Percentiles rank a stretch among this genome's conserved stretches.
Conservation (phyloP, 2,888 invertebrate genomes). For the Drosophila ezoana region DNA sequence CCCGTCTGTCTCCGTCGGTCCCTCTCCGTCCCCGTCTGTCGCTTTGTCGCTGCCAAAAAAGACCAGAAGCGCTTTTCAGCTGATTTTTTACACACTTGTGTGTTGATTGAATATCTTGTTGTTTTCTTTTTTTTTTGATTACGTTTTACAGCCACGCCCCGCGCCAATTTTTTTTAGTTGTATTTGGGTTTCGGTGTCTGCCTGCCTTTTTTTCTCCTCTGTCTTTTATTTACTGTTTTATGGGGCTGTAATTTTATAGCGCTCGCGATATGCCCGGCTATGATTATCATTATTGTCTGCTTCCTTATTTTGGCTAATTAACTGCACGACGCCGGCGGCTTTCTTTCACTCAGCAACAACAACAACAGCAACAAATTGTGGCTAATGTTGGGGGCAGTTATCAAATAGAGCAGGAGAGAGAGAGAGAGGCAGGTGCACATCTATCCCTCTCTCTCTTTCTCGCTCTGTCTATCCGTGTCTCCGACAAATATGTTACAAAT, state of each 20-base stretch:
- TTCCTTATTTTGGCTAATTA: slow-evolving; percentile 76
- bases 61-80: slow-evolving; percentile 64
- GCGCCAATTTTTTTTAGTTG: slow-evolving; percentile 26
- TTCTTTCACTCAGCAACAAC: slow-evolving; percentile 48
- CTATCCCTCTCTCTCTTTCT: not conserved
- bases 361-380: slow-evolving; percentile 55
- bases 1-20: not conserved
- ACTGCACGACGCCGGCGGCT: slow-evolving; percentile 53
- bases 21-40: not conserved
- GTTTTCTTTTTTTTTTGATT: slow-evolving; percentile 52
- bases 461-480: slow-evolving; percentile 5
- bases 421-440: not conserved
- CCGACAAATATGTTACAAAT: slow-evolving; percentile 44
- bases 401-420: slow-evolving; percentile 9
- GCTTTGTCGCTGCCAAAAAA: slow-evolving; percentile 43
- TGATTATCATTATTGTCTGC: slow-evolving; percentile 68
- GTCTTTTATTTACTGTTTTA: slow-evolving; percentile 27
- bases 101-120: slow-evolving; percentile 62
- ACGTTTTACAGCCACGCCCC: slow-evolving; percentile 51
- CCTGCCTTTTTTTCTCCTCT: not conserved
- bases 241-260: slow-evolving; percentile 71
- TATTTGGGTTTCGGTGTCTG: slow-evolving; percentile 79
- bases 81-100: slow-evolving; percentile 9
- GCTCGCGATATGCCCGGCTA: slow-evolving; percentile 48
- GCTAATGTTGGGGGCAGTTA: slow-evolving; percentile 44